Evolutionary conservation across 2,113 vertebrate species (phyloP), one percentile per base, ranked within the genome.

Genomic region (Cathartes aura): DNA sequence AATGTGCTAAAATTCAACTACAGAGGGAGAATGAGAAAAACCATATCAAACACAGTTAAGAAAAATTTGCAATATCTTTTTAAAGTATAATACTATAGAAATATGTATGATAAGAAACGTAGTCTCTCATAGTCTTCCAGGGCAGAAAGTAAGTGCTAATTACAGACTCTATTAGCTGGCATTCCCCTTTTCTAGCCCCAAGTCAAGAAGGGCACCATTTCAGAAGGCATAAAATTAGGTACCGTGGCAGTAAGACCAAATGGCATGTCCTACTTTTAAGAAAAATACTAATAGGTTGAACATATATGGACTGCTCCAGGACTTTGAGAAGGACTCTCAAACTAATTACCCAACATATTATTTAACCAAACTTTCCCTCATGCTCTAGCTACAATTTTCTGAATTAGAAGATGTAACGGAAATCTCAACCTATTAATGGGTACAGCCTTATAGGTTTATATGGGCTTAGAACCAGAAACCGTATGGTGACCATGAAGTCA

Each of bases 41-140:
- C 8, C 4, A 7, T 38, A 53, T 20, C 6, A 36, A 94, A 89
- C 15, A 78, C 5, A 78, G 4, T 66, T 36, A 78, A 53, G 34
- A 29, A 91, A 84, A 87, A 71, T 4, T 13, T 84, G 12, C 24
- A 34, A 4, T 72, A 21, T 14, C 8, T 70, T 91, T 90, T 58
- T 1, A 32, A 89, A 76, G 26, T 13, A 80, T 27, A 66, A 53
- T 19, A 76, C 6, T 43, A 38, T 2, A 64, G 43, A 89, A 93
- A 83, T 47, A 64, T 0, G 0, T 26, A 56, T 16, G 11, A 55
- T 26, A 68, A 78, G 82, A 85, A 22, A 8, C 0, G 2, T 8
- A 58, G n/a, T 43, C 26, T 70, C 27, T 58, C 20, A 56, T 23
- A 47, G 21, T 70, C 43, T 82, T 84, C 29, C 38, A 84, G n/a